Base-by-base conservation (phyloP, 2,888 invertebrate species). In the Panzeria rudis region DNA sequence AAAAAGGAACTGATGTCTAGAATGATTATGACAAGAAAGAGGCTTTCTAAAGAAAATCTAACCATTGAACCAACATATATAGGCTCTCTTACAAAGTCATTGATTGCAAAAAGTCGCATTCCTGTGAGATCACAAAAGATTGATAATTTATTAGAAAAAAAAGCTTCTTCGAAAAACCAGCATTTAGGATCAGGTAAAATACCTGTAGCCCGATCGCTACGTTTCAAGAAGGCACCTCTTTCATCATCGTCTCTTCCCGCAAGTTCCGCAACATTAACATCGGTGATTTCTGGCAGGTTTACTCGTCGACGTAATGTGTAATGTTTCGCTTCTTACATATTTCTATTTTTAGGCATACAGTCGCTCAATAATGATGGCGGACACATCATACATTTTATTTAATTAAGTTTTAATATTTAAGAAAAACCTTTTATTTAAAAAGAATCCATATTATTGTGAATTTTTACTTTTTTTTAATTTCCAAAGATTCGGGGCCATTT, bases 1-100 rank as follows among this genome's bases (percentile, higher is more conserved):
- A 88, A 89, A 15, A 88, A 86, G 41, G 84, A 88, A 76, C 86
- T 88, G 0, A 87, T 89, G 17, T 88, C 54, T 9, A 68, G 76
- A 64, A 87, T 87, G 84, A 87, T 89, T 52, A 89, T 90, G 89
- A 91, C 91, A 44, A 89, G 91, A 13, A 91, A 90, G 52, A 89
- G 91, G 8, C 59, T 89, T 76, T 91, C 90, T n/a, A 87, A 89
- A 38, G 91, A 91, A 52, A 94, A 93, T 88, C 93, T 84, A 41
- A 32, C 17, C 2, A 56, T 71, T 17, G 44, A 72, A 56, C 20
- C 72, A 93, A 52, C 32, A 15, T 50, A 50, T 32, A 41, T 47
- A 6, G 69, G 38, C 7, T n/a, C 35, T 11, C 15, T 17, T 2
- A 17, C 44, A 61, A 69, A 75, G 41, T 15, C 17, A 29, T 9